These are phyloP conservation scores for Zaprionus bogoriensis DNA, from an alignment of 2,888 invertebrate species.

Conservation along the genomic window DNA sequence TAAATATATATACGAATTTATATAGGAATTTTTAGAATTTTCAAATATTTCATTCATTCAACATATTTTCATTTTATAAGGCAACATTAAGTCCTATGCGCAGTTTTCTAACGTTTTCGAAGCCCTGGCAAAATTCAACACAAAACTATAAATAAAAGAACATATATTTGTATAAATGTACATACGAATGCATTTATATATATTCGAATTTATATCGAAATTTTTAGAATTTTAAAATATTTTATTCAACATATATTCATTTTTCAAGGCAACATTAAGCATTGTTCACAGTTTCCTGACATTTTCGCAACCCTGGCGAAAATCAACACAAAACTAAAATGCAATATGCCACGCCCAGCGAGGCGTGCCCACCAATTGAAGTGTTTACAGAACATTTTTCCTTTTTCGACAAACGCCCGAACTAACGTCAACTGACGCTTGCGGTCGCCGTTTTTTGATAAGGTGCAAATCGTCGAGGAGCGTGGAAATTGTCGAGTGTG, in stretches of 20 bases:
- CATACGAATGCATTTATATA: too few relatives aligned
- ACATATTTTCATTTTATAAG: too few relatives aligned
- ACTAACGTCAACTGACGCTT: constrained; percentile 26
- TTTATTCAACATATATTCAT: background rate
- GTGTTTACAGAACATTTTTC: constrained; percentile 11
- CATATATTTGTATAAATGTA: too few relatives aligned
- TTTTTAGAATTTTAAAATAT: too few relatives aligned
- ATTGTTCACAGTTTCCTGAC: background rate
- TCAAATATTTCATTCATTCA: too few relatives aligned
- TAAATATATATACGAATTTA: background rate
- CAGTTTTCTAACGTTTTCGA: too few relatives aligned
- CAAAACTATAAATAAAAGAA: too few relatives aligned
- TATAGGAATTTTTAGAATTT: background rate
- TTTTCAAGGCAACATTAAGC: background rate
- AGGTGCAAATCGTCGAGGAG: constrained; percentile 33
- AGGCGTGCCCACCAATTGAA: constrained; percentile 14
- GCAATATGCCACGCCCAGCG: constrained; percentile 25
- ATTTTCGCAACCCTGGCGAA: constrained; percentile 11
- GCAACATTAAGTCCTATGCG: too few relatives aligned
- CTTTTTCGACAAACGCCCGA: constrained; percentile 12
- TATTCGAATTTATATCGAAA: too few relatives aligned
- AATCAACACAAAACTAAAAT: constrained; percentile 20
- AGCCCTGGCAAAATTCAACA: too few relatives aligned
- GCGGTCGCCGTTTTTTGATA: constrained; percentile 47
- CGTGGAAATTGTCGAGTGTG: constrained; percentile 23